phyloP scores from a whole-genome alignment of 2,797 vertebrate genomes.

The Enoplosus armatus region DNA sequence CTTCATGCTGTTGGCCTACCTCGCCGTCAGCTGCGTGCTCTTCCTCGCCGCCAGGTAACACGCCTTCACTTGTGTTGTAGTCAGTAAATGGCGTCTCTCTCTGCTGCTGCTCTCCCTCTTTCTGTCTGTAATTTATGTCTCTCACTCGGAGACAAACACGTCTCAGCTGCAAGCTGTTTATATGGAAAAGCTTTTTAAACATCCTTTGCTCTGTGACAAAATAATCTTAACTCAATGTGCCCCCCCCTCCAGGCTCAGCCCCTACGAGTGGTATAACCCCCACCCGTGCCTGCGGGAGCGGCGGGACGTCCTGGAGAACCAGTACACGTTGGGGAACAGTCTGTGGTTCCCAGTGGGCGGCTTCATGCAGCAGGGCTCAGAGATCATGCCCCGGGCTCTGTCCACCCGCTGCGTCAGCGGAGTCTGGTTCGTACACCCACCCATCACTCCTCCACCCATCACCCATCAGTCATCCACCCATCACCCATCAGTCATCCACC shows the following conservation, averaged over 20 bases:
- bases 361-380: constrained; percentile 96
- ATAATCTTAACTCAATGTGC: not conserved
- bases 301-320: constrained; percentile 90
- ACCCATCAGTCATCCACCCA: no score
- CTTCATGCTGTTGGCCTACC: constrained; percentile 95
- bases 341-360: constrained; percentile 94
- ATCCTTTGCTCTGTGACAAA: not conserved
- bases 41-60: constrained; percentile 93
- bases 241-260: constrained; percentile 85
- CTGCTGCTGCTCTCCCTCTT: not conserved
- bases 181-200: not conserved
- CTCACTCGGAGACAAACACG: not conserved
- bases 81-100: not conserved
- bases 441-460: no score
- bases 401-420: constrained; percentile 94
- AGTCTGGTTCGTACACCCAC: constrained; percentile 92
- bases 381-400: constrained; percentile 92
- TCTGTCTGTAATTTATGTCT: constrained; percentile 3
- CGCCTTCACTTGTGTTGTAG: not conserved
- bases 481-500: no score
- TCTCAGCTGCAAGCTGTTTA: not conserved
- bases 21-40: constrained; percentile 94
- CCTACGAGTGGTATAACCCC: constrained; percentile 94
- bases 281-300: constrained; percentile 90
- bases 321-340: constrained; percentile 94